A percentile compares a stretch with the other conserved stretches of the same genome.
These are phyloP conservation scores for Axea sp. DNA, from an alignment of 2,888 invertebrate genomes.

Conservation along the genomic window DNA sequence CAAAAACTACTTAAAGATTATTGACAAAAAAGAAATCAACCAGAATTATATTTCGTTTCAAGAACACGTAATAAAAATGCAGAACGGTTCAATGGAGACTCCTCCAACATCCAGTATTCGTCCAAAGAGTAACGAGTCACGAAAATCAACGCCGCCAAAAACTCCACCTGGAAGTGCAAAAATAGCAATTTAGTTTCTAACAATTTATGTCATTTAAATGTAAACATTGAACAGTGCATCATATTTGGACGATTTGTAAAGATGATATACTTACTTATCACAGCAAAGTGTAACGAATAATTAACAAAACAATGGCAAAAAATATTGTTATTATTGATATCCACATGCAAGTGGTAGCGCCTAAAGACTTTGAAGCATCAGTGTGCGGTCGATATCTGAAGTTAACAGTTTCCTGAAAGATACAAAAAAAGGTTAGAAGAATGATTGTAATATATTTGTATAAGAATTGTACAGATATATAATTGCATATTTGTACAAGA, in stretches of 20 bases:
- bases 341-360: conserved; percentile 8
- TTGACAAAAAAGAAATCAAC: conserved; percentile 82
- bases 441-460: no score
- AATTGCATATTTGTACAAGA: no score
- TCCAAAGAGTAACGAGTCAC: conserved; percentile 37
- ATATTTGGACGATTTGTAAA: conserved; percentile 1
- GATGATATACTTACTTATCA: conserved; percentile 17
- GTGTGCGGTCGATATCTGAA: conserved; percentile 29
- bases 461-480: no score
- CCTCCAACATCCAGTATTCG: conserved; percentile 20
- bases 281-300: conserved; percentile 13
- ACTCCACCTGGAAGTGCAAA: conserved; percentile 62
- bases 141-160: conserved; percentile 20
- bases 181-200: conserved; percentile 9
- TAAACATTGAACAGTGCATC: neutral
- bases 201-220: neutral
- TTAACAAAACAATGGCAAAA: conserved; percentile 3
- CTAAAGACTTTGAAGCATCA: conserved; percentile 13
- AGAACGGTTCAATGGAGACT: conserved; percentile 39
- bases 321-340: neutral
- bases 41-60: conserved; percentile 80
- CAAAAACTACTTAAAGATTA: conserved; percentile 82
- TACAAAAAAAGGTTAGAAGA: no score
- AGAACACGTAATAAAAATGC: conserved; percentile 62
- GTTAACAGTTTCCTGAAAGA: conserved; percentile 31